Base-by-base conservation (phyloP, 2,113 vertebrate species). In the Amphiprion ocellaris region DNA sequence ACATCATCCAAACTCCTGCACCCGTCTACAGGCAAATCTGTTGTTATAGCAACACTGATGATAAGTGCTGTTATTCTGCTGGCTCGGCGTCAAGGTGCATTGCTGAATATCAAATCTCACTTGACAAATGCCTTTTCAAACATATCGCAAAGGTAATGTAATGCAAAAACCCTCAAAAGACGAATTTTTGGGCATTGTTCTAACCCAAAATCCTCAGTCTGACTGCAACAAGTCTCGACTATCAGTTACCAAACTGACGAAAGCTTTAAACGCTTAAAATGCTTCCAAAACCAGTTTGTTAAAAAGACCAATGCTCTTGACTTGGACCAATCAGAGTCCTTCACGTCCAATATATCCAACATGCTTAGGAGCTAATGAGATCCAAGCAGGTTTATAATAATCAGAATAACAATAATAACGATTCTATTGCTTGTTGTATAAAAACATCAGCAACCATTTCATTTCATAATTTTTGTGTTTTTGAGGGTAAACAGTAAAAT, bases 401-500 rank as follows among this genome's bases (percentile, higher is more conserved):
- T 54, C 65, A 74, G 41, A 77, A 67, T 69, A 69, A 37, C 8
- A 37, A 37, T 10, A 37, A 70, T 56, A 56, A 69, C 24, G 72
- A 24, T 47, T 66, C 55, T 74, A 74, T 73, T 88, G 77, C 77
- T 88, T 55, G 44, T 63, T 72, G 71, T 80, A 89, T 86, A 2
- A 85, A 83, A 89, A 89, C 53, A 80, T 87, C 54, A 87, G 77
- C 69, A 81, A 82, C 72, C 14, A 23, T 74, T 69, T 81, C 81
- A 82, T 37, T 84, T 54, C 65, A 54, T 64, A 30, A 81, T 49
- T 41, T 85, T 83, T 84, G 53, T 65, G 56, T 86, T 86, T 88
- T 65, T 76, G 58, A 83, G 55, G 83, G 84, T 87, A 91, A 92
- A 91, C 83, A 90, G 77, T 86, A 83, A 88, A 90, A 89, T 85